phyloP scores from a whole-genome alignment of 2,888 invertebrate genomes.

The Volucella bombylans region DNA sequence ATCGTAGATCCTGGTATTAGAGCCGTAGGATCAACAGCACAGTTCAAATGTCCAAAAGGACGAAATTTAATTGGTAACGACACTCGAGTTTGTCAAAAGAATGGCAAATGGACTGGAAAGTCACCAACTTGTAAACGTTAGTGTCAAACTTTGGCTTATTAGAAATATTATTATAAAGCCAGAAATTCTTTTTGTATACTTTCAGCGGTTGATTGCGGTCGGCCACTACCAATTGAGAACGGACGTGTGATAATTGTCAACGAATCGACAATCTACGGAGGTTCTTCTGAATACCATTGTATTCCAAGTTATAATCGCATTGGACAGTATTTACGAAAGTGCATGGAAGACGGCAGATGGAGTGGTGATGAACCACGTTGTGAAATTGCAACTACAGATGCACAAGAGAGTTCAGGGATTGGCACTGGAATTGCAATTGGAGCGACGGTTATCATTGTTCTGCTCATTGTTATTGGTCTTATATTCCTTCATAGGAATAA shows the following conservation, averaged over 20 bases:
- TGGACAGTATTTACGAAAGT: constrained; percentile 92
- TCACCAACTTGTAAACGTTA: constrained; percentile 92
- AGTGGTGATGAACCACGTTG: constrained; percentile 93
- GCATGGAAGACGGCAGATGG: constrained; percentile 92
- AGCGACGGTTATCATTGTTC: constrained; percentile 90
- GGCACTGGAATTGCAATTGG: constrained; percentile 93
- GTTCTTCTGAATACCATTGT: constrained; percentile 94
- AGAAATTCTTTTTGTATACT: constrained; percentile 32
- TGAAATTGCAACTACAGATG: constrained; percentile 87
- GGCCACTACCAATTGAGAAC: constrained; percentile 90
- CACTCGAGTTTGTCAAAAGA: constrained; percentile 88
- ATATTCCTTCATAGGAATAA: constrained; percentile 92
- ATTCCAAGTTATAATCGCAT: constrained; percentile 91
- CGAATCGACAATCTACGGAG: constrained; percentile 91
- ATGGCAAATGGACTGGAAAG: constrained; percentile 91
- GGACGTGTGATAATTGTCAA: constrained; percentile 94
- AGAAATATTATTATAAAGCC: constrained; percentile 6
- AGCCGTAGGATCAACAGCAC: constrained; percentile 90
- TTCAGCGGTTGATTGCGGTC: constrained; percentile 92
- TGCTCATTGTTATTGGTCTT: constrained; percentile 90
- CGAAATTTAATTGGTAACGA: constrained; percentile 90
- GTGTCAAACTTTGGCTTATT: constrained; percentile 76
- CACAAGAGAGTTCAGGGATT: constrained; percentile 88
- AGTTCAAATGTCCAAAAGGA: constrained; percentile 92
- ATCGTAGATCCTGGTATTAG: constrained; percentile 86